These are phyloP conservation scores for Lophochroa leadbeateri DNA, from an alignment of 2,113 vertebrate genomes.

Conservation along the genomic window DNA sequence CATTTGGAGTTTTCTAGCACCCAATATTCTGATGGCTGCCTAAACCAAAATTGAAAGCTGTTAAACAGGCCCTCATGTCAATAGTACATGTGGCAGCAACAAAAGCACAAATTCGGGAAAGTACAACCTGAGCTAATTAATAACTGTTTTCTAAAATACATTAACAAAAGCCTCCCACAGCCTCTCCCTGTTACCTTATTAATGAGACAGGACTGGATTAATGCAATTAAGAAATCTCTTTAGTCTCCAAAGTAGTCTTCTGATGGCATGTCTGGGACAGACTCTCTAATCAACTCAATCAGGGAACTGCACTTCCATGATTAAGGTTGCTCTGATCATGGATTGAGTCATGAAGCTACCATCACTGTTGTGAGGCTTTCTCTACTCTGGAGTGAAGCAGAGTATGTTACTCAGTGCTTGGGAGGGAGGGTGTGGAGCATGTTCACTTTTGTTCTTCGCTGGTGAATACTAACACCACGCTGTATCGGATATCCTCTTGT, in stretches of 20 bases:
- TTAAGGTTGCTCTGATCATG: neutral
- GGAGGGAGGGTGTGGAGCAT: neutral
- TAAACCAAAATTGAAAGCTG: neutral
- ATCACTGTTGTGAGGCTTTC: rapidly evolving
- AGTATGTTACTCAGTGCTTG: neutral
- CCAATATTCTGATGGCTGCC: neutral
- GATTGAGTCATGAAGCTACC: neutral
- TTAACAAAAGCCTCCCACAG: neutral
- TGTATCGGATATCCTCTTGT: neutral
- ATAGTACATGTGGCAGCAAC: neutral
- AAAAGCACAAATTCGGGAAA: neutral
- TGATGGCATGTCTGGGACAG: neutral
- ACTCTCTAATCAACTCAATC: neutral
- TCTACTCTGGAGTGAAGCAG: neutral
- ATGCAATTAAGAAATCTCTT: neutral
- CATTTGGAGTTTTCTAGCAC: neutral
- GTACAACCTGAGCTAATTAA: neutral
- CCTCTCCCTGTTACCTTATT: neutral
- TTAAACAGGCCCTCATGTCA: neutral
- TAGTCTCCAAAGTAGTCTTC: neutral
- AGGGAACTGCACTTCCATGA: neutral
- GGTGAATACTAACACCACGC: neutral
- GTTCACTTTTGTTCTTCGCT: neutral
- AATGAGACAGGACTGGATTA: neutral
- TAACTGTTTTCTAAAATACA: neutral